These are phyloP conservation scores for Capromys pilorides DNA, from an alignment of 2,797 vertebrate genomes.

Conservation along the genomic window DNA sequence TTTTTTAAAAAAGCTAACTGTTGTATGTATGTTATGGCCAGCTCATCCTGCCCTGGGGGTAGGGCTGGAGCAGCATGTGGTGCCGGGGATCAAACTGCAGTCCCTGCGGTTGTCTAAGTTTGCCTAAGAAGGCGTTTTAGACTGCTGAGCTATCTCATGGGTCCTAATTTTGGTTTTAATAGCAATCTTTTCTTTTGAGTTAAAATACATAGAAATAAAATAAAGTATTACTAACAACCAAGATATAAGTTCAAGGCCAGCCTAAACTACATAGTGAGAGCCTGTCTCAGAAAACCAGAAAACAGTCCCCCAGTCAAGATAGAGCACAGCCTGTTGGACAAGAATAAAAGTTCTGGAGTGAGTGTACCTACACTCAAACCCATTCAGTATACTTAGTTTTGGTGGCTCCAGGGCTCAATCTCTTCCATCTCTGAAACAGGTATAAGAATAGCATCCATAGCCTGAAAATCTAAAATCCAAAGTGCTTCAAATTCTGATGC, in stretches of 20 bases:
- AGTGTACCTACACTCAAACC: conserved; percentile 1
- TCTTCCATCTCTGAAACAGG: background rate
- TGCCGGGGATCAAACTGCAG: no score
- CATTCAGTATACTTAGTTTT: background rate
- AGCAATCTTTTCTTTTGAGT: conserved; percentile 11
- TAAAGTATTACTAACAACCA: background rate
- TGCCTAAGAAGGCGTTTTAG: no score
- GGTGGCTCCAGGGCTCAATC: background rate
- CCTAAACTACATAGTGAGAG: background rate
- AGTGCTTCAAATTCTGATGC: background rate
- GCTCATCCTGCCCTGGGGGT: no score
- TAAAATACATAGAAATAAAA: background rate
- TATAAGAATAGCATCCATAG: background rate
- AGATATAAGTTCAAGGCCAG: background rate
- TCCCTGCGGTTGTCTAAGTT: no score
- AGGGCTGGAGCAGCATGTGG: no score
- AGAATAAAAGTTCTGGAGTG: background rate
- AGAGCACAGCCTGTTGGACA: background rate
- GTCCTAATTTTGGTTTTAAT: background rate
- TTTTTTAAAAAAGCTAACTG: no score
- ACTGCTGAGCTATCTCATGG: no score
- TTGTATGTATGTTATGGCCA: no score
- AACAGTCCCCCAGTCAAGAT: background rate
- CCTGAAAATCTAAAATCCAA: background rate
- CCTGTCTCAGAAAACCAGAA: background rate